These are phyloP conservation scores for Cephus cinctus DNA, from an alignment of 1,140 invertebrate genomes.

Conservation along the genomic window DNA sequence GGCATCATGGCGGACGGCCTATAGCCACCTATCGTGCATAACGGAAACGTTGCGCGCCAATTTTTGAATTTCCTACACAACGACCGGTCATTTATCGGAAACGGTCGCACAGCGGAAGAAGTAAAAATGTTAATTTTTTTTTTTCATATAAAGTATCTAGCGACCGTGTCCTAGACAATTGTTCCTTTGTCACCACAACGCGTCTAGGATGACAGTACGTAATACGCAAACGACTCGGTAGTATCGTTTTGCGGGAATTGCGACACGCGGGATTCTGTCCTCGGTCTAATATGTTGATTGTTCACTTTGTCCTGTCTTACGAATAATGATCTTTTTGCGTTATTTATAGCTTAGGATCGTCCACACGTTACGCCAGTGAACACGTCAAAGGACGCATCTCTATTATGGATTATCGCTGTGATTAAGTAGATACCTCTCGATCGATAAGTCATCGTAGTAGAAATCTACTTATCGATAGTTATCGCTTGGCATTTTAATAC, in stretches of 20 bases:
- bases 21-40: background rate
- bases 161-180: constrained; percentile 2
- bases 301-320: too few relatives aligned
- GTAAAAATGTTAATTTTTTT: constrained; percentile 2
- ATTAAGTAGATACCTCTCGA: too few relatives aligned
- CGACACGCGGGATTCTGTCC: constrained; percentile 28
- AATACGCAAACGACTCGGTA: constrained; percentile 11
- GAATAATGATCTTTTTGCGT: too few relatives aligned
- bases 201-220: constrained; percentile 21
- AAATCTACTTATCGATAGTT: too few relatives aligned
- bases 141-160: background rate
- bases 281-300: constrained; percentile 35
- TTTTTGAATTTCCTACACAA: background rate
- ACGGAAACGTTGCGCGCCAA: too few relatives aligned
- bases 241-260: constrained; percentile 28
- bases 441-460: too few relatives aligned
- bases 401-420: too few relatives aligned
- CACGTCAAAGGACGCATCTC: too few relatives aligned
- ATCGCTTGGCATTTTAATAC: too few relatives aligned
- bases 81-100: background rate
- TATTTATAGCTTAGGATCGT: too few relatives aligned
- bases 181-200: background rate
- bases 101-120: background rate
- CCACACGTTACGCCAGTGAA: too few relatives aligned
- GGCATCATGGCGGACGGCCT: too few relatives aligned